Base-by-base conservation (phyloP, 2,888 invertebrate genomes). In the Drosophila affinis region DNA sequence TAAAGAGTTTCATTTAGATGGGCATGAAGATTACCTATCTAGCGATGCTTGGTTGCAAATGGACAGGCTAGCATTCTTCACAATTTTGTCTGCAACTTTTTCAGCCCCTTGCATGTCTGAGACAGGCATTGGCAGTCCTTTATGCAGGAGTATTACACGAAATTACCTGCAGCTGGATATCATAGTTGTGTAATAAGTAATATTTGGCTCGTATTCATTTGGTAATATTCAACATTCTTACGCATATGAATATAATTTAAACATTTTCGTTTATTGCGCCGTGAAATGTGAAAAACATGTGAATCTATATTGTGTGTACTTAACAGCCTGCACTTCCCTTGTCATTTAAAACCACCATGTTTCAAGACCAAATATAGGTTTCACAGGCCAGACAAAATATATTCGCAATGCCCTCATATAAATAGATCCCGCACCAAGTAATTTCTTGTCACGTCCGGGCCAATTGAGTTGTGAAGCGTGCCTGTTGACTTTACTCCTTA, bases 401-500 rank as follows among this genome's bases (percentile, higher is more conserved):
- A 39, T 39, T 39, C 7, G 39, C n/a, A 39, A 39, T 39, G 39
- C n/a, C 39, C 39, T n/a, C 39, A n/a, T 39, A n/a, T 39, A 39
- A 39, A 39, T 39, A 39, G 39, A 39, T 14, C 39, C 39, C 39
- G n/a, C 14, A 39, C 39, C 14, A 39, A 39, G 39, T 14, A 39
- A 39, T 39, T 39, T 14, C 14, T 56, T 34, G 48, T 48, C 47
- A 48, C 57, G 29, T 63, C 61, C 46, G 72, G 65, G 71, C 71
- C 81, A 73, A 83, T 82, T 76, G 79, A 83, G 79, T 74, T 78
- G 72, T 77, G 75, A 65, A 78, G 81, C 77, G 77, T 80, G 77
- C 83, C 79, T 79, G 77, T 78, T 79, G 82, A 82, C 77, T 80
- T 77, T 79, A 75, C 79, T 81, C 77, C 81, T 84, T 87, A 87